Evolutionary conservation across 2,113 vertebrate genomes (phyloP).

Genomic region (Melospiza georgiana): DNA sequence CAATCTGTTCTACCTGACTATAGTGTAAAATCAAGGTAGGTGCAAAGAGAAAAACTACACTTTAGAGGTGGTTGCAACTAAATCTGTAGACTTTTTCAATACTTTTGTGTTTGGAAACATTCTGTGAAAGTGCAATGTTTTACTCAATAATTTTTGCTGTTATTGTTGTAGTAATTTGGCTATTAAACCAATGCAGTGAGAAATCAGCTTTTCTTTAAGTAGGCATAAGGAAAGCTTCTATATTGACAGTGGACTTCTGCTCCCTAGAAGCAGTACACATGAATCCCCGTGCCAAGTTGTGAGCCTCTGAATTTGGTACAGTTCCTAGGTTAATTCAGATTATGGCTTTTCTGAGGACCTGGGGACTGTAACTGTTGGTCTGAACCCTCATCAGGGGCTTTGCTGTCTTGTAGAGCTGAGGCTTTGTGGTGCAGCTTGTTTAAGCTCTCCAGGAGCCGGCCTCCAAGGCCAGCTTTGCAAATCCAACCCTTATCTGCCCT

Average conservation of each 20-base stretch:
- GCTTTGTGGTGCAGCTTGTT: not conserved
- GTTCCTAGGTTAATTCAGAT: not conserved
- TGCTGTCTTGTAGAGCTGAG: not conserved
- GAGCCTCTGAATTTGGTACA: not conserved
- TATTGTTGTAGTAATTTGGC: not conserved
- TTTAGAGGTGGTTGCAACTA: not conserved
- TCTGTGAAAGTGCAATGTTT: not conserved
- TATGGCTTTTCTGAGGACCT: not conserved
- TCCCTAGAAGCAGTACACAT: not conserved
- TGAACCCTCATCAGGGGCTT: not conserved
- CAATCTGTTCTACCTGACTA: not conserved
- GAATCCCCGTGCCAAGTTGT: fast-evolving
- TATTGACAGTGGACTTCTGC: not conserved
- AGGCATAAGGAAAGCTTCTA: not conserved
- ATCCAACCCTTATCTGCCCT: not conserved
- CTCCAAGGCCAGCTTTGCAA: not conserved
- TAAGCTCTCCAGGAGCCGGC: not conserved
- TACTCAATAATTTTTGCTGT: not conserved
- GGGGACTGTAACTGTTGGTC: not conserved
- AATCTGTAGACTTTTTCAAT: not conserved
- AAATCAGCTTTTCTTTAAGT: not conserved
- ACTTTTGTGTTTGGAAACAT: not conserved
- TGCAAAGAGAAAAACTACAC: not conserved
- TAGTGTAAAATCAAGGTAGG: not conserved
- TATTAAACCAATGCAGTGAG: not conserved